Base-by-base conservation (phyloP, 2,888 invertebrate species). In the Microctonus aethiopoides region DNA sequence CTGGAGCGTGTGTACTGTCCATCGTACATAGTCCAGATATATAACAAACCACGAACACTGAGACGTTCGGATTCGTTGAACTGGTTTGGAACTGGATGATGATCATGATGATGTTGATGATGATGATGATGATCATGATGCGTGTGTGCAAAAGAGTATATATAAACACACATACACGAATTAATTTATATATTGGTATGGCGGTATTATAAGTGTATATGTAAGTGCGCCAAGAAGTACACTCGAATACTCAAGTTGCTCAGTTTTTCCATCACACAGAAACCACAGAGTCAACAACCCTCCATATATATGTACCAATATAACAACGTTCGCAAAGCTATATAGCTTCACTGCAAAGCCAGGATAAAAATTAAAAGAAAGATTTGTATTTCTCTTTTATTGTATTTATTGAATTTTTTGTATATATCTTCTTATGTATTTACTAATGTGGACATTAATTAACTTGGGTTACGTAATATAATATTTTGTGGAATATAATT, bases 1-100 rank as follows among this genome's bases (percentile, higher is more conserved):
- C 75, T 75, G 75, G 78, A 79, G 78, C 75, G 67, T 54, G 46
- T 54, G 46, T 54, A 26, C 36, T 22, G 29, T 46, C 16, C n/a
- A 46, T 46, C 16, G 16, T 46, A 46, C 16, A 46, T n/a, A 39
- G 36, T 16, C 54, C 60, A 60, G 52, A 67, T 46, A 52, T 34
- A 60, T 52, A 61, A 60, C 39, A 16, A 36, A 52, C 36, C 67
- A 61, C 54, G 54, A n/a, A 67, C 60, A 32, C 46, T 56, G 61
- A 65, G 57, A 54, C 64, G 63, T 57, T 57, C 59, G 52, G 68
- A 81, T 83, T 83, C 83, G 79, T 77, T 78, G 83, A 83, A 82
- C 81, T 81, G 81, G 81, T 81, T 80, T 78, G 76, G 70, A 81
- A 79, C 46, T 16, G 16, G 46, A 46, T 20, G 46, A 46, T n/a